A percentile compares a stretch with the other conserved stretches of the same genome.
Conservation (phyloP, 2,113 vertebrate genomes). For the Phyllostomus discolor region DNA sequence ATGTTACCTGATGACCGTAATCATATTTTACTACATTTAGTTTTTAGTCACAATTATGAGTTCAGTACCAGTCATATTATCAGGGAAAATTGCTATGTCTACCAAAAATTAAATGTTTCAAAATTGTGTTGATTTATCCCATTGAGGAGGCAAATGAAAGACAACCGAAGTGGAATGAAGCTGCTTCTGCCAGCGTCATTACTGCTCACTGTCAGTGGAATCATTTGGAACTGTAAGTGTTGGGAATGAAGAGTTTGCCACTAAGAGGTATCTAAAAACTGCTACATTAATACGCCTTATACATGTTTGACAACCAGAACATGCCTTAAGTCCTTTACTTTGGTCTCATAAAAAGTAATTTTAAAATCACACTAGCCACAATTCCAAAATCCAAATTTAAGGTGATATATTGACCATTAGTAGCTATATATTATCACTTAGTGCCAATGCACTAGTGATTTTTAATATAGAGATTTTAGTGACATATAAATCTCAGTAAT, state of each 20-base stretch:
- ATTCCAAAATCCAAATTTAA: not conserved
- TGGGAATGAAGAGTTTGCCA: not conserved
- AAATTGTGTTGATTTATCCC: not conserved
- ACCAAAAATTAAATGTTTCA: not conserved
- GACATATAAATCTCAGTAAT: not conserved
- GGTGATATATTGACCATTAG: not conserved
- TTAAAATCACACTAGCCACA: not conserved
- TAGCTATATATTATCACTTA: not conserved
- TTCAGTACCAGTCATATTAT: not conserved
- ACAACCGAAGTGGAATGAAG: not conserved
- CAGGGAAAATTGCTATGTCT: not conserved
- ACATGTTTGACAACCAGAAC: not conserved
- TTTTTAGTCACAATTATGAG: not conserved
- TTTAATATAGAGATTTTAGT: slow-evolving; percentile 25
- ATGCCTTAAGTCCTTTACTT: not conserved
- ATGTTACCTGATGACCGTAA: not conserved
- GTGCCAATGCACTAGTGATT: not conserved
- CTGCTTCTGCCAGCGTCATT: not conserved
- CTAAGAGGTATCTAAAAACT: not conserved
- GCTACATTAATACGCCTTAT: not conserved
- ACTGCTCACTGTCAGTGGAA: not conserved
- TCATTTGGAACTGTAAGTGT: not conserved
- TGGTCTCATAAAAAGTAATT: slow-evolving; percentile 9
- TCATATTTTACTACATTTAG: not conserved
- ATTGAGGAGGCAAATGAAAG: not conserved